phyloP scores from a whole-genome alignment of 2,113 vertebrate genomes.

The Scomber japonicus region DNA sequence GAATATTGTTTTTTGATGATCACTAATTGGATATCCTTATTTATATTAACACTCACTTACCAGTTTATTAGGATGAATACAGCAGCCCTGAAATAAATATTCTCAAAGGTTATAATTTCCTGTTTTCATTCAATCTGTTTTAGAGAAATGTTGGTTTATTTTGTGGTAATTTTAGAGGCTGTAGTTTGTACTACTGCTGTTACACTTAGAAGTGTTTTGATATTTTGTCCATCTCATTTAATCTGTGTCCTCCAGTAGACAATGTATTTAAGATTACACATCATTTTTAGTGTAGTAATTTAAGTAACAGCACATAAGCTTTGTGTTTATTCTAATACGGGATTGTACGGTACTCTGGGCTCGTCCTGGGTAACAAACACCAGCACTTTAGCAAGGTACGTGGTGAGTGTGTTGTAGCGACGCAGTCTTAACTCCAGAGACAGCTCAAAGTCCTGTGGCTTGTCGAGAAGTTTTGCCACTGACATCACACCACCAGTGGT shows the following conservation, averaged over 20 bases:
- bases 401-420: constrained; percentile 88
- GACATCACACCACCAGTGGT: constrained; percentile 90
- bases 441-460: constrained; percentile 92
- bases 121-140: too few relatives aligned
- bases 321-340: constrained; percentile 62
- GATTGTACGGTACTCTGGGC: constrained; percentile 84
- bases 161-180: too few relatives aligned
- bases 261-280: constrained; percentile 36
- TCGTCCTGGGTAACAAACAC: constrained; percentile 93
- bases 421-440: constrained; percentile 91
- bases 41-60: background rate
- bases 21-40: background rate
- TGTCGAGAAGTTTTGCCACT: constrained; percentile 87
- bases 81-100: too few relatives aligned
- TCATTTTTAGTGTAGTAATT: constrained; percentile 25
- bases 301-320: background rate
- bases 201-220: too few relatives aligned
- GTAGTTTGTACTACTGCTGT: too few relatives aligned
- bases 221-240: too few relatives aligned
- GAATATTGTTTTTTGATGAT: background rate
- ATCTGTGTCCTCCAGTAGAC: background rate
- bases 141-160: too few relatives aligned
- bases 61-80: too few relatives aligned
- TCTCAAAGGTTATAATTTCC: too few relatives aligned
- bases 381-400: constrained; percentile 92